These are phyloP conservation scores for Mythimna lalbum DNA, from an alignment of 2,888 invertebrate species.

Conservation along the genomic window DNA sequence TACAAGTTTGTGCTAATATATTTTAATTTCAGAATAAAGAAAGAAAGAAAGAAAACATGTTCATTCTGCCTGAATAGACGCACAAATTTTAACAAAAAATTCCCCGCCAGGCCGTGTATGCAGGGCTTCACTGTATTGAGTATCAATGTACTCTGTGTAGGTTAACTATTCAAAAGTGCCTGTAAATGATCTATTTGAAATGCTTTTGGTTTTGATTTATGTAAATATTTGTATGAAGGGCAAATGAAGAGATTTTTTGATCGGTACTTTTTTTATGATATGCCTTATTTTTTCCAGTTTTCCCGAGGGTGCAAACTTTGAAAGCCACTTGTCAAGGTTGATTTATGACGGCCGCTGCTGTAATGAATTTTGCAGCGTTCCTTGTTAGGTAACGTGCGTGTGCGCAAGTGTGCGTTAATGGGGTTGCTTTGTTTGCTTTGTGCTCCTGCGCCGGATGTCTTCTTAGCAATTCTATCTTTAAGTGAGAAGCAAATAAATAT, in stretches of 20 bases:
- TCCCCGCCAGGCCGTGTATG: too few relatives aligned
- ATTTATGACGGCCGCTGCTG: constrained; percentile 73
- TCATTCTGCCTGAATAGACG: too few relatives aligned
- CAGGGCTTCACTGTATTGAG: too few relatives aligned
- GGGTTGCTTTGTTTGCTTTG: constrained; percentile 74
- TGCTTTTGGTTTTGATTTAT: too few relatives aligned
- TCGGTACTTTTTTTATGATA: too few relatives aligned
- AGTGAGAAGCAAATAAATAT: constrained; percentile 48
- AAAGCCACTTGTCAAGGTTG: constrained; percentile 66
- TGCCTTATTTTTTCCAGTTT: neutral
- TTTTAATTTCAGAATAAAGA: too few relatives aligned
- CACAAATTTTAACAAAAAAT: too few relatives aligned
- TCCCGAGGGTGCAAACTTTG: constrained; percentile 60
- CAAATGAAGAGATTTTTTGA: neutral
- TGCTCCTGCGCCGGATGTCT: constrained; percentile 61
- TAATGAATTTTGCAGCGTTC: constrained; percentile 82
- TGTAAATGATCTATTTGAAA: too few relatives aligned
- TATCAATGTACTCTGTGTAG: too few relatives aligned
- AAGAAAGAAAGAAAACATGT: too few relatives aligned
- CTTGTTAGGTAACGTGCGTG: constrained; percentile 78
- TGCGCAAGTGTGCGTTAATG: constrained; percentile 74
- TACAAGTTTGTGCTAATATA: too few relatives aligned
- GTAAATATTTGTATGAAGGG: neutral
- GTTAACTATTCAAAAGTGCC: too few relatives aligned
- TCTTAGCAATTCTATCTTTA: constrained; percentile 54